These are phyloP conservation scores for Protophormia terraenovae DNA, from an alignment of 2,888 invertebrate species.

Conservation along the genomic window DNA sequence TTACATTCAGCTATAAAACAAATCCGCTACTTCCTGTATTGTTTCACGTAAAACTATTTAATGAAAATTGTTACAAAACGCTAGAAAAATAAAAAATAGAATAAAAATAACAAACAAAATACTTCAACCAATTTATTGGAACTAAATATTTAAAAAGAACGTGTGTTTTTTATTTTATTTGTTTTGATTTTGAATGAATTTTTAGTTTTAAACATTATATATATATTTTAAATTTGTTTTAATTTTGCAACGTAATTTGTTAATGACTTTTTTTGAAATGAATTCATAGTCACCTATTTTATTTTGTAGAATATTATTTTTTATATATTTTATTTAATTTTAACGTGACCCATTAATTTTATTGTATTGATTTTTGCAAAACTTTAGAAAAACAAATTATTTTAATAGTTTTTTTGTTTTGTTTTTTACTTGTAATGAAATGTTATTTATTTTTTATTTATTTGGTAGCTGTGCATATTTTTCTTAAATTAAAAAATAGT, in stretches of 20 bases:
- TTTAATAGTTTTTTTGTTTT: not conserved
- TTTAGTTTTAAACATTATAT: not conserved
- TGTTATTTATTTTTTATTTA: not conserved
- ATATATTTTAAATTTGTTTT: not conserved
- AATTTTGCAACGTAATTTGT: not conserved
- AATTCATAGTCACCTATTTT: not conserved
- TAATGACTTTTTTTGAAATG: not conserved
- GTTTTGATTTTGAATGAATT: slow-evolving; percentile 10
- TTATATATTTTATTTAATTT: not conserved
- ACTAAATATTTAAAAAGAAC: not conserved
- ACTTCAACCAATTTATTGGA: slow-evolving; percentile 11
- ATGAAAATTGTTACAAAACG: slow-evolving; percentile 3
- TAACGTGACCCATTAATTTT: not conserved
- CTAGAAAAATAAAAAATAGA: not conserved
- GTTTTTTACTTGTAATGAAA: not conserved
- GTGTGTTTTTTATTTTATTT: slow-evolving; percentile 19
- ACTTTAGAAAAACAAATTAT: not conserved
- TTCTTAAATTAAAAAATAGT: not conserved
- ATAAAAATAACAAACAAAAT: slow-evolving; percentile 11
- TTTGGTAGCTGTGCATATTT: not conserved
- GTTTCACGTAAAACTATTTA: slow-evolving; percentile 11
- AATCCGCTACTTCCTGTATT: slow-evolving; percentile 38
- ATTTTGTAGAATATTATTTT: not conserved
- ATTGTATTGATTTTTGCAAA: not conserved
- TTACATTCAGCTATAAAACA: slow-evolving; percentile 13